phyloP scores from a whole-genome alignment of 1,140 invertebrate genomes.

The Chionoecetes opilio region DNA sequence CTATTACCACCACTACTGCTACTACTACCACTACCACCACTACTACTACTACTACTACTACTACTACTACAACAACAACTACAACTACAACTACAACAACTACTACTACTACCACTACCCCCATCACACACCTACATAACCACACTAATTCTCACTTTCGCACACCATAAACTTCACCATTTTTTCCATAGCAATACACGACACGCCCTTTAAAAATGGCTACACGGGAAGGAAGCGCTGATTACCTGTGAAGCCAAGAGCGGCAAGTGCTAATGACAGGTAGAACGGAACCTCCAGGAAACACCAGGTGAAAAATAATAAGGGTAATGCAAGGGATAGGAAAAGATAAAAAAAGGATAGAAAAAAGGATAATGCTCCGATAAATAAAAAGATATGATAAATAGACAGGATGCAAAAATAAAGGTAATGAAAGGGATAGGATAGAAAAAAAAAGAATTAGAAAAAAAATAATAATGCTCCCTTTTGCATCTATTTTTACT shows the following conservation, averaged over 20 bases:
- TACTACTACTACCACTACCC: too few relatives aligned
- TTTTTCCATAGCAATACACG: background rate
- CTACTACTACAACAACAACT: too few relatives aligned
- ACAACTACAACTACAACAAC: too few relatives aligned
- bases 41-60: too few relatives aligned
- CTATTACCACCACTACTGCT: background rate
- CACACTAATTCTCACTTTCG: background rate
- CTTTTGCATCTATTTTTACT: background rate
- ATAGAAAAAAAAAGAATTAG: too few relatives aligned
- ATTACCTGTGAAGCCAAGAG: background rate
- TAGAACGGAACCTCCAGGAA: background rate
- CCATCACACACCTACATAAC: background rate
- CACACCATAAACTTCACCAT: background rate
- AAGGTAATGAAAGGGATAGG: too few relatives aligned
- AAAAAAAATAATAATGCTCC: background rate
- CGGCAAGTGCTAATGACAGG: constrained; percentile 16
- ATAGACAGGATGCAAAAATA: too few relatives aligned
- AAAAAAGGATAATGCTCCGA: too few relatives aligned
- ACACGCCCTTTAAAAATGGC: background rate
- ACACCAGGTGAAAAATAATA: background rate
- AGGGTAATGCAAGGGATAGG: too few relatives aligned
- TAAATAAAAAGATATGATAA: too few relatives aligned
- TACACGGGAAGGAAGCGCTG: background rate
- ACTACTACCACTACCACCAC: background rate
- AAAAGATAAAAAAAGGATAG: too few relatives aligned